Percentiles rank a stretch among this genome's conserved stretches.
phyloP scores from a whole-genome alignment of 2,797 vertebrate species.

The Urosaurus nigricauda region DNA sequence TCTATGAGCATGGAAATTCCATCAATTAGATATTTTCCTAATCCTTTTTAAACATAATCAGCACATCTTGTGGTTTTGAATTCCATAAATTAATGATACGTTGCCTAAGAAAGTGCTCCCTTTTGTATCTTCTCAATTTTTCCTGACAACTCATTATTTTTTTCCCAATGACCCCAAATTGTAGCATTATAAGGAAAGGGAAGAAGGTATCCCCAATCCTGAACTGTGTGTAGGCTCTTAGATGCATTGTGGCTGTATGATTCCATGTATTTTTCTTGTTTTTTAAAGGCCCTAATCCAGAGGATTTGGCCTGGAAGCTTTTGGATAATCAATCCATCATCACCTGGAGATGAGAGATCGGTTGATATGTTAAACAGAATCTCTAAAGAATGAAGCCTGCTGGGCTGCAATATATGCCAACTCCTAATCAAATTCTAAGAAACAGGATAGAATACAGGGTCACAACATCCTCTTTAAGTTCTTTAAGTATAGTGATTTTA shows the following conservation, averaged over 20 bases:
- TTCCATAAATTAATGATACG: neutral
- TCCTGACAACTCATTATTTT: neutral
- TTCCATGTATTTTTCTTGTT: conserved; percentile 32
- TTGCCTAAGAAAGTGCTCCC: neutral
- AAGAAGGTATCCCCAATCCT: neutral
- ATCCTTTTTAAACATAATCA: neutral
- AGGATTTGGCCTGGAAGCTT: conserved; percentile 67
- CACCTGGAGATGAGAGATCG: conserved; percentile 42
- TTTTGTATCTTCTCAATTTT: neutral
- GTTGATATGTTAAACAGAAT: conserved; percentile 60
- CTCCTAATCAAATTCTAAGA: conserved; percentile 51
- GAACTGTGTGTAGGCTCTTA: conserved; percentile 55
- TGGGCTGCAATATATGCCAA: conserved; percentile 42
- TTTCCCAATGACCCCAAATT: neutral
- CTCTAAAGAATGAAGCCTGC: conserved; percentile 51
- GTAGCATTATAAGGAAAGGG: no score
- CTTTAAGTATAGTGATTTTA: conserved; percentile 31
- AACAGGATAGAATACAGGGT: conserved; percentile 48
- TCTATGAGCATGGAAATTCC: neutral
- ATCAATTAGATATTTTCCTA: neutral
- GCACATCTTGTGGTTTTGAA: neutral
- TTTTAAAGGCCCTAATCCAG: conserved; percentile 57
- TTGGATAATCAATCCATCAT: conserved; percentile 60
- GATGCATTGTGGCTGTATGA: conserved; percentile 47
- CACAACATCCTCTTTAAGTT: conserved; percentile 33